Base-by-base conservation (phyloP, 2,888 invertebrate genomes). In the Spilarctia lutea region DNA sequence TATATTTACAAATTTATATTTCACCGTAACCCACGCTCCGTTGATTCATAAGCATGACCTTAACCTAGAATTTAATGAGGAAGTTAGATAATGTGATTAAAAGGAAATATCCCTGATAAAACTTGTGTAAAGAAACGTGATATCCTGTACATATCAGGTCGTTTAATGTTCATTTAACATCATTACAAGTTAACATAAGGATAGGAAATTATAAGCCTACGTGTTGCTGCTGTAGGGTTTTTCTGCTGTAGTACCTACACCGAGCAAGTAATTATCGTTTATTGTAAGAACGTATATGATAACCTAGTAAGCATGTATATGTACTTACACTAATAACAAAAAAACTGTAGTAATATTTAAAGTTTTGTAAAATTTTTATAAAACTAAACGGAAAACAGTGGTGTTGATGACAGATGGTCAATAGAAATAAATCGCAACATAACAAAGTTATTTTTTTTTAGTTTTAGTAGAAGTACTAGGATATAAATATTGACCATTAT, bases 61-160 rank as follows among this genome's bases (percentile, higher is more conserved):
- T 83, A 85, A 85, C 83, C 83, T 65, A 79, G 35, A 75, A 81
- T 71, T 70, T 70, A 20, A 73, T 75, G 74, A 74, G 73, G 76
- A 81, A 77, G 79, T 70, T 73, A 80, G 52, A 67, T 72, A 60
- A 68, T 68, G 65, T 71, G 35, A 75, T 24, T 52, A n/a, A 24
- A 45, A 71, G 65, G 33, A 65, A 48, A 24, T 65, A 45, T 45
- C 63, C 65, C 45, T 65, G 60, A 33, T 33, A 24, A 6, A 52
- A 56, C 20, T 56, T 35, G 27, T 13, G 67, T 42, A 67, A 16
- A 68, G 68, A 39, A 39, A 66, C 39, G 13, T 24, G 65, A 35
- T 33, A 33, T 35, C 33, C 35, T 35, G 13, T 3, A 66, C 13
- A 24, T 24, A 39, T 13, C 11, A 66, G 65, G 35, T 66, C 24